A percentile compares a stretch with the other conserved stretches of the same genome.
Evolutionary conservation across 2,113 vertebrate species (phyloP).

Genomic region (Brevimyrus niger): DNA sequence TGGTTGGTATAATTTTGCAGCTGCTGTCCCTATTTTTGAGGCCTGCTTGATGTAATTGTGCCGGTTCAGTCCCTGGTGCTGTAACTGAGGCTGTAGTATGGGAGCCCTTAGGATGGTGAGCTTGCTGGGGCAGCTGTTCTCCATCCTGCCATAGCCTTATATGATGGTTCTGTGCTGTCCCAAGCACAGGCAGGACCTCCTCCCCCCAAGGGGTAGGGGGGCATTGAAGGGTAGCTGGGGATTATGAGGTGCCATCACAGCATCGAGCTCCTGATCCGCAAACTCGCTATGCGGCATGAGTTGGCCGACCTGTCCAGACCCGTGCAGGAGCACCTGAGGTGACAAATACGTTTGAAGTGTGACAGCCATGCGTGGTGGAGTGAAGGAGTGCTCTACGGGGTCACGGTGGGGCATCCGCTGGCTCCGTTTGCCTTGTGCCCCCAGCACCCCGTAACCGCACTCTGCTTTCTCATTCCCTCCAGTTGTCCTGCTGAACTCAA

Average conservation of each 20-base stretch:
- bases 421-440: background rate
- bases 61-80: background rate
- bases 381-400: background rate
- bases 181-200: background rate
- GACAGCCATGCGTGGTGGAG: background rate
- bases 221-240: background rate
- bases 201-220: background rate
- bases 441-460: background rate
- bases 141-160: background rate
- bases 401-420: background rate
- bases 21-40: constrained; percentile 9
- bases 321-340: background rate
- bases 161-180: background rate
- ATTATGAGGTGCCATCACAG: background rate
- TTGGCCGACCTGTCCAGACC: background rate
- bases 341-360: background rate
- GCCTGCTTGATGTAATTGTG: background rate
- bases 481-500: constrained; percentile 92
- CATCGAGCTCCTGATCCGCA: background rate
- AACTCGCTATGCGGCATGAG: background rate
- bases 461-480: constrained; percentile 24
- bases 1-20: background rate
- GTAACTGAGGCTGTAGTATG: background rate
- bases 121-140: background rate
- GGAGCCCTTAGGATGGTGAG: background rate